Percentiles rank a stretch among this genome's conserved stretches.
These are phyloP conservation scores for Autographa pulchrina DNA, from an alignment of 2,888 invertebrate species.

Conservation along the genomic window DNA sequence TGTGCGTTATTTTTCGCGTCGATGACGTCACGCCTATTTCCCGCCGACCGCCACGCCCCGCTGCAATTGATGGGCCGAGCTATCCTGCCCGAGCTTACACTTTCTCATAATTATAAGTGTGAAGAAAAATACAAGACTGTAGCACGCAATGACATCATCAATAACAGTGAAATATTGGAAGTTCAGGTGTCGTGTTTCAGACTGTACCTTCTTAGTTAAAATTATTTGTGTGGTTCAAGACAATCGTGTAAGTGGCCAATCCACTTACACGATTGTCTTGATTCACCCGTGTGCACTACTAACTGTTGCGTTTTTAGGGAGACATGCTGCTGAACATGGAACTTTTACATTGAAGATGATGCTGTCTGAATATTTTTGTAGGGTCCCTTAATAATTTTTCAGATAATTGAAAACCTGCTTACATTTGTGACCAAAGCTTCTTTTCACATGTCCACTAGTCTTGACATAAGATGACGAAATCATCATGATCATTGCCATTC, in stretches of 20 bases:
- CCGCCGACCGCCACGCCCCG: slow-evolving; percentile 46
- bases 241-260: neutral
- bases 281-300: too few species aligned
- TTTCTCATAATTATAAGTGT: slow-evolving; percentile 47
- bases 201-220: slow-evolving; percentile 13
- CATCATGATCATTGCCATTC: too few species aligned
- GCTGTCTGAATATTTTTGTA: too few species aligned
- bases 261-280: too few species aligned
- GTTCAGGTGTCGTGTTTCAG: slow-evolving; percentile 17
- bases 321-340: too few species aligned
- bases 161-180: neutral
- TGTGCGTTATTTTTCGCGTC: slow-evolving; percentile 48
- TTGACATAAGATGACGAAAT: too few species aligned
- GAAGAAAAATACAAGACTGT: slow-evolving; percentile 28
- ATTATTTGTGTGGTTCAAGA: neutral
- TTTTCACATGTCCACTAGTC: too few species aligned
- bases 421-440: too few species aligned
- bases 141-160: slow-evolving; percentile 31
- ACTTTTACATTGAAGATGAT: too few species aligned
- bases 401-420: too few species aligned
- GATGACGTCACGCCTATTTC: slow-evolving; percentile 43
- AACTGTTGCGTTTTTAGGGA: too few species aligned
- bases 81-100: slow-evolving; percentile 34
- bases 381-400: too few species aligned
- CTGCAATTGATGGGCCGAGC: slow-evolving; percentile 42